phyloP scores from a whole-genome alignment of 2,113 vertebrate genomes.

The Oreochromis spilurus region DNA sequence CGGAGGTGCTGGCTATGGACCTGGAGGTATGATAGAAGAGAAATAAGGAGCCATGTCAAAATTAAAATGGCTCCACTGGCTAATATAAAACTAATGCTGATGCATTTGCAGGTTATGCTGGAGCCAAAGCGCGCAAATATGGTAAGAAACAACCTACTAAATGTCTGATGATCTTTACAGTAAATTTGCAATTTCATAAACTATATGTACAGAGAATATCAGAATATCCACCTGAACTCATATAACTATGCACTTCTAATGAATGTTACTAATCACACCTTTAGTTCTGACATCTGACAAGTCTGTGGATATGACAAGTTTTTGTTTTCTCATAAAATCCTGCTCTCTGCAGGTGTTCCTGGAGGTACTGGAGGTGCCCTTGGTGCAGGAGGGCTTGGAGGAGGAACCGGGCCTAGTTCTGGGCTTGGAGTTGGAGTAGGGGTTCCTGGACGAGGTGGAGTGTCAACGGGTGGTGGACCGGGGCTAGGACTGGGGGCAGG shows the following conservation, averaged over 20 bases:
- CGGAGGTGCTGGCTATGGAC: slow-evolving; percentile 3
- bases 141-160: slow-evolving; percentile 28
- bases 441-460: slow-evolving; percentile 42
- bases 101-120: slow-evolving; percentile 49
- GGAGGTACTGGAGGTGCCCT: slow-evolving; percentile 36
- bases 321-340: not conserved
- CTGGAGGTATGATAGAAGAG: slow-evolving; percentile 13
- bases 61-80: not conserved
- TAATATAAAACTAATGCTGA: not conserved
- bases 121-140: slow-evolving; percentile 62
- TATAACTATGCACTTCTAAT: not conserved
- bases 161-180: not conserved
- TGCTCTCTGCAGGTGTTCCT: slow-evolving; percentile 11
- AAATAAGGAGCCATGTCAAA: not conserved
- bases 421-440: slow-evolving; percentile 31
- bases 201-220: not conserved
- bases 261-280: not conserved
- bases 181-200: not conserved
- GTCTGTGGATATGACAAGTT: not conserved
- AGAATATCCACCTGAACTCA: too few species aligned
- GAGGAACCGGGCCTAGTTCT: slow-evolving; percentile 14
- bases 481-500: slow-evolving; percentile 23
- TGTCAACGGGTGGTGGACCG: slow-evolving; percentile 42
- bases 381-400: slow-evolving; percentile 41
- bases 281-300: not conserved